These are phyloP conservation scores for Zeugodacus cucurbitae DNA, from an alignment of 1,140 invertebrate genomes.

Conservation along the genomic window DNA sequence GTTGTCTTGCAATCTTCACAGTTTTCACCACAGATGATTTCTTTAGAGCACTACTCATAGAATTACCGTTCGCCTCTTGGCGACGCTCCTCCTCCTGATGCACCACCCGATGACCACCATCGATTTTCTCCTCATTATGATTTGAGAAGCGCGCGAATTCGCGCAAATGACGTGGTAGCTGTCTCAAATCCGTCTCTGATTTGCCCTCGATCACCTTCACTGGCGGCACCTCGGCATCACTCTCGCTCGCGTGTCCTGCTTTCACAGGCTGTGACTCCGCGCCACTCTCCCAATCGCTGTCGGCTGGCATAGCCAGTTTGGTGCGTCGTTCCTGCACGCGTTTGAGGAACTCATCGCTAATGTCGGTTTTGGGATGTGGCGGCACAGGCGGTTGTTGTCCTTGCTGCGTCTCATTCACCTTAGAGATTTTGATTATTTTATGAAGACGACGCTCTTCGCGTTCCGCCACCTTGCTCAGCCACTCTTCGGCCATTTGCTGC, in stretches of 20 bases:
- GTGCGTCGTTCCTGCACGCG: conserved; percentile 70
- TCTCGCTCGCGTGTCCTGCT: conserved; percentile 72
- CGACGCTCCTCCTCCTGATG: conserved; percentile 58
- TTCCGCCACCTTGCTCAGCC: conserved; percentile 80
- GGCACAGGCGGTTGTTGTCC: conserved; percentile 50
- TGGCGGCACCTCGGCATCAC: conserved; percentile 69
- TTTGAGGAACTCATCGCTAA: conserved; percentile 79
- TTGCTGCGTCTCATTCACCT: conserved; percentile 54
- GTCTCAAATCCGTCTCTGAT: conserved; percentile 70
- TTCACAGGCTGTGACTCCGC: conserved; percentile 61
- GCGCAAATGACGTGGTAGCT: conserved; percentile 78
- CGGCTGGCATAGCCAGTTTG: conserved; percentile 61
- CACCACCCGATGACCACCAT: conserved; percentile 52
- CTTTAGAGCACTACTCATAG: conserved; percentile 57
- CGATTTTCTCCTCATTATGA: conserved; percentile 49
- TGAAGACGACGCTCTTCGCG: conserved; percentile 80
- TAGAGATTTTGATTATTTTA: conserved; percentile 79
- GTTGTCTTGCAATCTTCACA: conserved; percentile 58
- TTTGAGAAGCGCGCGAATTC: conserved; percentile 72
- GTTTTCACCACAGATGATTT: conserved; percentile 62
- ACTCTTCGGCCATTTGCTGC: conserved; percentile 84
- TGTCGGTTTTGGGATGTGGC: conserved; percentile 69
- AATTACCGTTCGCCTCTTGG: conserved; percentile 66
- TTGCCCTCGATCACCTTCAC: conserved; percentile 67
- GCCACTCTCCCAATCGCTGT: conserved; percentile 65